phyloP scores from a whole-genome alignment of 2,888 invertebrate species.

The Xestoiulus laeticollis region DNA sequence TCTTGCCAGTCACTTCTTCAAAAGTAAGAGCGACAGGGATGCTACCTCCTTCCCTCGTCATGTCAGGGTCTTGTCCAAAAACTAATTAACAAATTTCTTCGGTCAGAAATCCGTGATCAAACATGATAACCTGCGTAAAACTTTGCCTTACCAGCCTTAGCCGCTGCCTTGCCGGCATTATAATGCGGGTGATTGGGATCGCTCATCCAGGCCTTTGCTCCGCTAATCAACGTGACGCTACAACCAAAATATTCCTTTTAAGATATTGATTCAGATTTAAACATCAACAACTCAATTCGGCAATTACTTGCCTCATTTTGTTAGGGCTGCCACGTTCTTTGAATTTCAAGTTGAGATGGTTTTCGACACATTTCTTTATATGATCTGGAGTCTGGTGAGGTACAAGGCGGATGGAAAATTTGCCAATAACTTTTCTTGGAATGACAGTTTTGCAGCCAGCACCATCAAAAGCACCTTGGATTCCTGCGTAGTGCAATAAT shows the following conservation, averaged over 20 bases:
- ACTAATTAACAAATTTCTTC: slow-evolving; percentile 66
- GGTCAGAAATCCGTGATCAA: slow-evolving; percentile 57
- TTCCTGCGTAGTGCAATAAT: slow-evolving; percentile 68
- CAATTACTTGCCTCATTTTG: slow-evolving; percentile 73
- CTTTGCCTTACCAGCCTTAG: slow-evolving; percentile 62
- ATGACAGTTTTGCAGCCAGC: slow-evolving; percentile 96
- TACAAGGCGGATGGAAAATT: slow-evolving; percentile 97
- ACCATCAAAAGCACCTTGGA: slow-evolving; percentile 93
- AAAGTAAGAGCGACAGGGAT: slow-evolving; percentile 96
- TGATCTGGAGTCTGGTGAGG: slow-evolving; percentile 88
- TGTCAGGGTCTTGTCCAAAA: slow-evolving; percentile 89
- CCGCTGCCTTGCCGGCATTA: slow-evolving; percentile 76
- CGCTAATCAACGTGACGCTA: slow-evolving; percentile 70
- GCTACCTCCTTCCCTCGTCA: slow-evolving; percentile 96
- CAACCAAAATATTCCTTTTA: slow-evolving; percentile 46
- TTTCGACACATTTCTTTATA: slow-evolving; percentile 80
- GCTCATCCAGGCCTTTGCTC: slow-evolving; percentile 91
- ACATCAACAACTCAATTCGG: background rate
- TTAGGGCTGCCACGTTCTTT: slow-evolving; percentile 84
- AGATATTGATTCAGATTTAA: background rate
- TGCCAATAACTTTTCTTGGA: slow-evolving; percentile 90
- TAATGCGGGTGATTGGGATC: slow-evolving; percentile 93
- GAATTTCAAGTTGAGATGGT: slow-evolving; percentile 81
- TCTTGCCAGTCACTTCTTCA: slow-evolving; percentile 86
- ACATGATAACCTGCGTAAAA: slow-evolving; percentile 39